Evolutionary conservation across 2,888 invertebrate species (phyloP), one percentile per base, ranked within the genome.

Genomic region (Apeira syringaria): DNA sequence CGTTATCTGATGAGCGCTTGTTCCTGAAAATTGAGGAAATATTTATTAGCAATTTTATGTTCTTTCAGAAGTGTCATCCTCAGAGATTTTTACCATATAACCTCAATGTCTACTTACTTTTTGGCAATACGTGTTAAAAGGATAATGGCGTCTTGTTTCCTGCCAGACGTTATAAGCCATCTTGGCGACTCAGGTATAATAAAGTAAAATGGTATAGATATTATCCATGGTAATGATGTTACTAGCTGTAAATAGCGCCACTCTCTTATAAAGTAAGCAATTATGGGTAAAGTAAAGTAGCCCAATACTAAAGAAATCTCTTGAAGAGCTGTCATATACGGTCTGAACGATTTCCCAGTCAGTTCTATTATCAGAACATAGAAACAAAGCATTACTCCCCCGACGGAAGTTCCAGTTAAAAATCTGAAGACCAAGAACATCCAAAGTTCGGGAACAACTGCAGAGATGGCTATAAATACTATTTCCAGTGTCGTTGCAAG

Each of bases 101-200:
- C n/a, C n/a, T n/a, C n/a, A n/a, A 26, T 10, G 45, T 28, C 10
- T 27, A 7, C 72, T 64, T 68, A 86, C 66, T 56, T 74, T 53
- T 81, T 91, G 0, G 95, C 95, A 5, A 93, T 94, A 41, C 88
- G 85, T 35, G 91, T 91, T n/a, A 96, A 74, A 0, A 94, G 76
- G 18, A 79, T 68, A 2, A 93, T 82, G 0, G 95, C 93, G 55
- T 92, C 84, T 15, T 92, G 91, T 38, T 91, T 88, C 47, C 88
- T 90, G 0, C 94, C 94, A 1, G 92, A 91, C 6, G 94, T 93
- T 27, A 95, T 89, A 5, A 96, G 81, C 95, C 95, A 96, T 38
- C 96, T 90, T 0, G 96, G 95, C 1, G 95, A 95, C 80, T 96
- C 96, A 0, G 95, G 95, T 38, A 95, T 80, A 4, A 94, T 64